These are phyloP conservation scores for Ferrisia virgata DNA, from an alignment of 2,888 invertebrate species.

Conservation along the genomic window DNA sequence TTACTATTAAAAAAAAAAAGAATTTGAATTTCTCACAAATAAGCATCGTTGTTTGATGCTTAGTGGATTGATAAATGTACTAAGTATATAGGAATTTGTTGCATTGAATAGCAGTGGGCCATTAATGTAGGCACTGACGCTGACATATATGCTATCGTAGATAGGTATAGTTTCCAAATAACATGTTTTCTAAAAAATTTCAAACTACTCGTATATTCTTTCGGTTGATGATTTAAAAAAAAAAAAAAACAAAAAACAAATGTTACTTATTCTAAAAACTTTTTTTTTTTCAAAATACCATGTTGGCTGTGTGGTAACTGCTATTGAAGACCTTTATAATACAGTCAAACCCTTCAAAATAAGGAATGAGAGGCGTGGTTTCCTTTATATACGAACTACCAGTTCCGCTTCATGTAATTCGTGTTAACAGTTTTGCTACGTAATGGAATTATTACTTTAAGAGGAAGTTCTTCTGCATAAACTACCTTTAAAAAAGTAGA, in stretches of 20 bases:
- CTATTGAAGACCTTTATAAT: constrained; percentile 9
- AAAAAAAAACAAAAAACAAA: too few species aligned
- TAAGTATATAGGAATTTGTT: too few species aligned
- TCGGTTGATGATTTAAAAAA: not conserved
- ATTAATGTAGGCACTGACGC: too few species aligned
- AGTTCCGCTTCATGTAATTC: constrained; percentile 39
- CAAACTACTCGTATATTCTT: too few species aligned
- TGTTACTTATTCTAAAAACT: not conserved
- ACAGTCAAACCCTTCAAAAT: constrained; percentile 1
- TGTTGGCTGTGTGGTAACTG: not conserved
- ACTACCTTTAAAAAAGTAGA: constrained; percentile 2
- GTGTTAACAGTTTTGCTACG: constrained; percentile 31
- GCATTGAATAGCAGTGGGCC: too few species aligned
- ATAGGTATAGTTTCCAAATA: not conserved
- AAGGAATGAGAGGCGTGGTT: constrained; percentile 28
- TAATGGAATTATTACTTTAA: constrained; percentile 34
- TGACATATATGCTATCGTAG: not conserved
- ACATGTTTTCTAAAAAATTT: not conserved
- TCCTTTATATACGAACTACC: constrained; percentile 12
- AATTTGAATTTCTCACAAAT: too few species aligned
- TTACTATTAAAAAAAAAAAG: too few species aligned
- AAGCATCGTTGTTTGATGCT: too few species aligned
- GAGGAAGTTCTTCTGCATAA: constrained; percentile 36
- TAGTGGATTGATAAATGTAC: too few species aligned
- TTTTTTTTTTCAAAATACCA: constrained; percentile 10